Conservation (phyloP, 2,888 invertebrate species). For the Argyresthia albistria region DNA sequence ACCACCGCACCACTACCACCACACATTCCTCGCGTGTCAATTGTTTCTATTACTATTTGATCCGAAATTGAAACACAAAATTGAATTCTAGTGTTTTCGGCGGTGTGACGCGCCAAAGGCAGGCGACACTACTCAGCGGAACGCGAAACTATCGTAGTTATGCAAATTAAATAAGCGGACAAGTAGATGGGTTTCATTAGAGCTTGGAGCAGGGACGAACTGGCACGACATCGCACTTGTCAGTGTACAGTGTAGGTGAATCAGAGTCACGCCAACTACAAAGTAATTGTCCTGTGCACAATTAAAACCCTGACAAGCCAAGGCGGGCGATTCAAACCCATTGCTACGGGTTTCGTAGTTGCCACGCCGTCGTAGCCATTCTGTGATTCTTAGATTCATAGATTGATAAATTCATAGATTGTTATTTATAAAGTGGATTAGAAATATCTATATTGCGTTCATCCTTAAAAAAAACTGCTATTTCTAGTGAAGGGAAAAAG, state of each 20-base stretch:
- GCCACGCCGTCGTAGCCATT: too few relatives aligned
- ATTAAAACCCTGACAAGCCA: not conserved
- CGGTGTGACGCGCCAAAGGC: constrained; percentile 21
- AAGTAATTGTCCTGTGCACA: not conserved
- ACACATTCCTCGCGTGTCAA: not conserved
- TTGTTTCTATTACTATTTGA: not conserved
- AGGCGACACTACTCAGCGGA: constrained; percentile 14
- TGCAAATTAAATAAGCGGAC: constrained; percentile 55
- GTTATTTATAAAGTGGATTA: too few relatives aligned
- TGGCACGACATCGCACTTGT: constrained; percentile 47
- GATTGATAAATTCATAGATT: too few relatives aligned
- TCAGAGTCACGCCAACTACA: not conserved
- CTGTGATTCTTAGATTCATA: too few relatives aligned
- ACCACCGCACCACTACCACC: not conserved
- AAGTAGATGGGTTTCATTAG: constrained; percentile 53
- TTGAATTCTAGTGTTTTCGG: not conserved
- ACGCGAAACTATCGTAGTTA: constrained; percentile 42
- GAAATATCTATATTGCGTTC: too few relatives aligned
- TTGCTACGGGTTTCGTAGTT: too few relatives aligned
- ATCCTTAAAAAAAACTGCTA: too few relatives aligned
- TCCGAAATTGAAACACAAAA: not conserved
- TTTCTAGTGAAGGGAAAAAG: too few relatives aligned
- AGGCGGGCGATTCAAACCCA: too few relatives aligned
- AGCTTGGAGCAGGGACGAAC: constrained; percentile 24
- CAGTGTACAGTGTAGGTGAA: not conserved